These are phyloP conservation scores for Orycteropus afer DNA, from an alignment of 2,113 vertebrate species.

Conservation along the genomic window DNA sequence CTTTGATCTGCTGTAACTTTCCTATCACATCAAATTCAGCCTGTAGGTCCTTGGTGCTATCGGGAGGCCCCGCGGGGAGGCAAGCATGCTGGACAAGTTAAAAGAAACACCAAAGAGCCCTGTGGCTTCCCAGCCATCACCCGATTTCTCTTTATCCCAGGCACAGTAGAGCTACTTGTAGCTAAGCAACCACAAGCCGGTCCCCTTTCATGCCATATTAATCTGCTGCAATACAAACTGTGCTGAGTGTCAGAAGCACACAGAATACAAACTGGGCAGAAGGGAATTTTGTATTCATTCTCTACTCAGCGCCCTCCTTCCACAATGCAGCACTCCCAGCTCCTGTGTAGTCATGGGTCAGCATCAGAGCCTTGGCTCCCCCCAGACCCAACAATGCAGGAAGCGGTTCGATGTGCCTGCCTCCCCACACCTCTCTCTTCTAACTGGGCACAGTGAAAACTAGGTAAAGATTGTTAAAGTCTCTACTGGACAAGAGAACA, in stretches of 20 bases:
- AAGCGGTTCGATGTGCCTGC: background rate
- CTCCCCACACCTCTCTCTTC: background rate
- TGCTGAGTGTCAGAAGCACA: background rate
- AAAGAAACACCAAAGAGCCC: background rate
- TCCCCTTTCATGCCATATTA: background rate
- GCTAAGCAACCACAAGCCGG: constrained; percentile 34
- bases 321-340: background rate
- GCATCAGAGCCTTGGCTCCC: background rate
- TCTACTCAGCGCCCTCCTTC: background rate
- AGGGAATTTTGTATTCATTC: background rate
- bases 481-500: background rate
- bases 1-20: background rate
- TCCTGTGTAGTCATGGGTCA: background rate
- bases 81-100: background rate
- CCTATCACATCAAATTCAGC: background rate
- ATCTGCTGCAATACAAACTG: background rate
- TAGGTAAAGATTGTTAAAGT: background rate
- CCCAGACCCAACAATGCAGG: background rate
- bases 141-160: background rate
- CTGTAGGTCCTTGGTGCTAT: background rate
- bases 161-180: background rate
- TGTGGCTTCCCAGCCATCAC: background rate
- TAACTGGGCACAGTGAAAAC: background rate
- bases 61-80: background rate
- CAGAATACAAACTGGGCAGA: background rate